Evolutionary conservation across 2,888 invertebrate genomes (phyloP), one percentile per base, ranked within the genome.

Genomic region (Subacronicta megacephala): DNA sequence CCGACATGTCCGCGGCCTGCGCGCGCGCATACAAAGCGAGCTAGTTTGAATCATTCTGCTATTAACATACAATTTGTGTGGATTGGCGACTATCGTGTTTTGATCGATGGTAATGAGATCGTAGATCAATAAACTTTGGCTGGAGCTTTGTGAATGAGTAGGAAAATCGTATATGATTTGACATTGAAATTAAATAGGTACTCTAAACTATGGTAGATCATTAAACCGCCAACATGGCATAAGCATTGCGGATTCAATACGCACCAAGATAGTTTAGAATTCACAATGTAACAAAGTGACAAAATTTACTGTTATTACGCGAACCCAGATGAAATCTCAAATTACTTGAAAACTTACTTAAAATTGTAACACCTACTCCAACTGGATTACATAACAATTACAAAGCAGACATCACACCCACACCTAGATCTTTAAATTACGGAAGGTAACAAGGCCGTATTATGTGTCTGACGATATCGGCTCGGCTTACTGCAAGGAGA

Each of bases 51-150:
- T 69, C 46, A 69, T 64, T 66, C 41, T 41, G 55, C 55, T 33
- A 72, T 74, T 74, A 66, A 63, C 72, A 75, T 69, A 62, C 69
- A 74, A 66, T 75, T 69, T 63, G 59, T 72, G 63, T 17, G 47
- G 38, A 49, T 63, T 60, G 50, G 47, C 40, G 41, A 53, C 59
- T 59, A 72, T 75, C 58, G 69, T 69, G 55, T 63, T 66, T 57
- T 67, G 68, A 52, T 59, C 63, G 59, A 69, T 72, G 57, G 50
- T 66, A 62, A 72, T 72, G 59, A 63, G 56, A 68, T 58, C 49
- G 33, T 57, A 69, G 74, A 75, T 75, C 74, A 75, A 75, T 69
- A 75, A 75, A 72, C 74, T 62, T 58, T 68, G 52, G 2, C 20
- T 42, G 9, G 37, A 4, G 20, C 45, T 31, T 40, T 16, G 23